A percentile compares a stretch with the other conserved stretches of the same genome.
Conservation (phyloP, 2,888 invertebrate species). For the Acrobasis repandana region DNA sequence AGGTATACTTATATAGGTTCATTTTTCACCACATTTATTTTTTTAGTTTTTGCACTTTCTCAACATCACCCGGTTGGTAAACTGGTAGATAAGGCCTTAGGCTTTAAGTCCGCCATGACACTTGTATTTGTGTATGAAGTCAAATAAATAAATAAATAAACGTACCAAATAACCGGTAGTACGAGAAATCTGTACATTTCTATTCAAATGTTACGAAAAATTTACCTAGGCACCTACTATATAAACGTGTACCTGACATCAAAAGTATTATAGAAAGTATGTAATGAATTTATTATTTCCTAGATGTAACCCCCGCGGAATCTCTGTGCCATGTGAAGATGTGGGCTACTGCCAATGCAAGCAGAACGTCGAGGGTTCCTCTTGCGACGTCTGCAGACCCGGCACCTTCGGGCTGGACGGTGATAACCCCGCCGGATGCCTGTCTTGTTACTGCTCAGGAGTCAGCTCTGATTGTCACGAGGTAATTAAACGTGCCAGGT, state of each 20-base stretch:
- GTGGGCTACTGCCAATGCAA: slow-evolving; percentile 86
- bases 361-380: slow-evolving; percentile 89
- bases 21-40: no score
- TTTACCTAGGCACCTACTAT: no score
- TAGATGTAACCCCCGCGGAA: slow-evolving; percentile 69
- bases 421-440: slow-evolving; percentile 89
- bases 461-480: slow-evolving; percentile 89
- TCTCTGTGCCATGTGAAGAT: slow-evolving; percentile 56
- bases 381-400: slow-evolving; percentile 89
- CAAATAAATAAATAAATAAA: no score
- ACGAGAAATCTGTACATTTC: no score
- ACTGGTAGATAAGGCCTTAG: no score
- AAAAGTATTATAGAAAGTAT: slow-evolving; percentile 33
- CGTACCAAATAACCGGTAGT: no score
- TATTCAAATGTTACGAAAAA: no score
- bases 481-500: slow-evolving; percentile 42
- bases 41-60: no score
- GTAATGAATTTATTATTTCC: slow-evolving; percentile 11
- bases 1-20: no score
- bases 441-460: slow-evolving; percentile 94
- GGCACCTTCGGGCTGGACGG: slow-evolving; percentile 90
- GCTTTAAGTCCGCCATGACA: no score
- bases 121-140: no score
- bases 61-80: no score
- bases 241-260: background rate